Evolutionary conservation across 2,113 vertebrate species (phyloP), one percentile per base, ranked within the genome.

Genomic region (Forbesichthys papilliferus): DNA sequence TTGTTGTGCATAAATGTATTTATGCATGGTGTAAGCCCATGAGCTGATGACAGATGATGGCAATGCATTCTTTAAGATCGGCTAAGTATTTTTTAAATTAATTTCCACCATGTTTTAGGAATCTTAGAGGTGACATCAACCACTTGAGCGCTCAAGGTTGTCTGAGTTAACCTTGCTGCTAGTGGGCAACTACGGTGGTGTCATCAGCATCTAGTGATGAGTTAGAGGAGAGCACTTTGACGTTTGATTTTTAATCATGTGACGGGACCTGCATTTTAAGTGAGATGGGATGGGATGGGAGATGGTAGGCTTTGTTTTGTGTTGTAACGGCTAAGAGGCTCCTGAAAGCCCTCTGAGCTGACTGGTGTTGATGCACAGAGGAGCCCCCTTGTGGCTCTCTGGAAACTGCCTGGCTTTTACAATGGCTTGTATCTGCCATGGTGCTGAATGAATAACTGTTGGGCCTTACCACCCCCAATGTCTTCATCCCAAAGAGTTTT

Each of bases 371-470:
- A 61, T 61, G 48, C 84, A 89, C 71, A 83, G 87, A 91, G 87
- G 87, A 79, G 79, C 88, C 90, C 85, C 86, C 8, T 73, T 89
- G 75, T 80, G 75, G 92, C 89, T 84, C 90, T 91, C 88, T 92
- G 92, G 91, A 92, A 91, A 88, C 90, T 86, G 72, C 91, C 80
- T 87, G 95, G 95, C 95, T 95, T 93, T 99, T 99, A 99, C 97
- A 98, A 98, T 99, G 94, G 96, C 80, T 98, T 99, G 98, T 99
- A 99, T 99, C 91, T 93, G 98, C 94, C 92, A 74, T 74, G 86
- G 91, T 76, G 82, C 87, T 74, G 84, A 77, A 78, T 61, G 84
- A 82, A 67, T 62, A 3, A 8, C 76, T 66, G 11, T 68, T 34
- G n/a, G 14, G 34, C 65, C 74, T 75, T 72, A 62, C 52, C 57